Evolutionary conservation across 2,888 invertebrate genomes (phyloP).

Genomic region (Drosophila anceps): DNA sequence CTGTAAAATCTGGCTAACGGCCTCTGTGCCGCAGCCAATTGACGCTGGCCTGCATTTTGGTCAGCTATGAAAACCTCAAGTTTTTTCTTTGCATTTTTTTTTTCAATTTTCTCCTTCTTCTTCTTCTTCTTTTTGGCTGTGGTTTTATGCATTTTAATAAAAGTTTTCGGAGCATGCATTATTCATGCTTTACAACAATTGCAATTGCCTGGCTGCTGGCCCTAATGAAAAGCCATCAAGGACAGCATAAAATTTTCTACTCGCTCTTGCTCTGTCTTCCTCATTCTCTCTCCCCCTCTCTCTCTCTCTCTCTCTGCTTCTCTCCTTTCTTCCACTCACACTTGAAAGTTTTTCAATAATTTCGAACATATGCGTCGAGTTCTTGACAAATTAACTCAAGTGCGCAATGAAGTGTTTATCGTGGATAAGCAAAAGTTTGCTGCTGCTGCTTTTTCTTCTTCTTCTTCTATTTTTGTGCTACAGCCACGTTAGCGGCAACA

Average conservation of each 20-base stretch:
- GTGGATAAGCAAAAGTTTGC: constrained; percentile 64
- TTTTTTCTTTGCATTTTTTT: constrained; percentile 6
- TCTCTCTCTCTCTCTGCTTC: background rate
- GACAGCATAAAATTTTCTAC: constrained; percentile 14
- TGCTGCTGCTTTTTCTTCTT: background rate
- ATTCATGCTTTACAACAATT: constrained; percentile 76
- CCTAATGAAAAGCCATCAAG: constrained; percentile 75
- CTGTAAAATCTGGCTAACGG: background rate
- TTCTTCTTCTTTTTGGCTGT: constrained; percentile 32
- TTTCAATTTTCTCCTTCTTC: constrained; percentile 1
- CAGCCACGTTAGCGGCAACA: constrained; percentile 21
- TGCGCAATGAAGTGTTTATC: constrained; percentile 81
- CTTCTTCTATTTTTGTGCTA: constrained; percentile 1
- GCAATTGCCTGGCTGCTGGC: constrained; percentile 53
- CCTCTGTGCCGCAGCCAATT: constrained; percentile 40
- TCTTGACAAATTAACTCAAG: constrained; percentile 81
- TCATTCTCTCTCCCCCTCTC: background rate
- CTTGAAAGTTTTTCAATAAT: constrained; percentile 78
- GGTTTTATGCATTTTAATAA: constrained; percentile 70
- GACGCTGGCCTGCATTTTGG: constrained; percentile 44
- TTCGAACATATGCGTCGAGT: constrained; percentile 65
- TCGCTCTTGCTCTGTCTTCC: background rate
- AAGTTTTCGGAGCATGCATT: constrained; percentile 73
- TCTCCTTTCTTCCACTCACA: constrained; percentile 3
- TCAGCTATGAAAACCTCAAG: constrained; percentile 32